These are phyloP conservation scores for Drosophila austrosaltans DNA, from an alignment of 2,888 invertebrate genomes.

Conservation along the genomic window DNA sequence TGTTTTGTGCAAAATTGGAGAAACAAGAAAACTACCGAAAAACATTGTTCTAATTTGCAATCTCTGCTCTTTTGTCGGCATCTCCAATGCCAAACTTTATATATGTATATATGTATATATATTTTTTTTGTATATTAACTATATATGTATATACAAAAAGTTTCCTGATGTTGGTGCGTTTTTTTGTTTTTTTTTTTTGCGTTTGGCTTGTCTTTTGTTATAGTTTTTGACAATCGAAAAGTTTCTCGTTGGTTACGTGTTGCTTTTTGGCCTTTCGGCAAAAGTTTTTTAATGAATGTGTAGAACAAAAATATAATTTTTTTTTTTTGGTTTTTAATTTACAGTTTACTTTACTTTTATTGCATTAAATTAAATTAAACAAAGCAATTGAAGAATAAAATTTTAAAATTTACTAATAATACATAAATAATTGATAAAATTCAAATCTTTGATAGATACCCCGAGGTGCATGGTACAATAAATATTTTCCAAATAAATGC, in stretches of 20 bases:
- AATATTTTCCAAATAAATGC: not conserved
- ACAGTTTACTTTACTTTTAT: not conserved
- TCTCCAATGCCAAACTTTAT: conserved; percentile 57
- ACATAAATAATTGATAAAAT: not conserved
- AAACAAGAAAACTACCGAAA: conserved; percentile 14
- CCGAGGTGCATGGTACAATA: not conserved
- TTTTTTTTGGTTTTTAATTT: conserved; percentile 15
- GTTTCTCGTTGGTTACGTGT: conserved; percentile 61
- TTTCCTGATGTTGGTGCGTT: conserved; percentile 38
- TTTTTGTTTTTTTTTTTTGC: conserved; percentile 37
- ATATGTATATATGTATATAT: too few relatives aligned
- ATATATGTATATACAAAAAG: conserved; percentile 24
- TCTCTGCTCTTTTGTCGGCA: conserved; percentile 33
- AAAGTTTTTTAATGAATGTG: conserved; percentile 73
- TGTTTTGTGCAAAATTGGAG: not conserved
- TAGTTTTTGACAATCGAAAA: conserved; percentile 76
- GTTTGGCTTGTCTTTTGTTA: conserved; percentile 70
- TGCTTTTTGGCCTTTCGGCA: conserved; percentile 57
- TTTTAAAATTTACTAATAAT: not conserved
- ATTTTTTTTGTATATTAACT: conserved; percentile 42
- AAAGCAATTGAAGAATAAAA: conserved; percentile 15
- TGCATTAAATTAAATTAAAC: not conserved
- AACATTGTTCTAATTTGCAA: conserved; percentile 69
- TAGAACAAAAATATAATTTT: conserved; percentile 7
- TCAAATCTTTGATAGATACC: not conserved